Base-by-base conservation (phyloP, 2,113 vertebrate species). In the Trichechus manatus region DNA sequence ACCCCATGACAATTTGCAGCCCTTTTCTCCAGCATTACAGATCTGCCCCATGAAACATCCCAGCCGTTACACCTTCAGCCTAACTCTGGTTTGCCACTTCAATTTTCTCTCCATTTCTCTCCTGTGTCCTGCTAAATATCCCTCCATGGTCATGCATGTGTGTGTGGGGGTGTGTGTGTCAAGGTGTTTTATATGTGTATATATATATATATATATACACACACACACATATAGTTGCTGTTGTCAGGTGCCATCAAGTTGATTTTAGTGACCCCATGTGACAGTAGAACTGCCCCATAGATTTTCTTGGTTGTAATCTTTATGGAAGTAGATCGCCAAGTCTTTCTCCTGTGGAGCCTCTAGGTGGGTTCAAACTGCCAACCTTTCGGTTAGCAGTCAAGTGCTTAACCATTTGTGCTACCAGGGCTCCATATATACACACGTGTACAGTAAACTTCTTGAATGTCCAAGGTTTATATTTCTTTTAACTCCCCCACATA, bases 1-100 rank as follows among this genome's bases (percentile, higher is more conserved):
- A 29, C 3, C n/a, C 44, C 0, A 0, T 1, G 75, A 64, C 25
- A 0, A 27, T 50, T 1, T 6, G 5, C 33, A 19, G 78, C 11
- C 2, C 44, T 36, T 70, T 66, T 56, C 79, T 36, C 36, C 7
- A 2, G 63, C 23, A 0, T 36, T 19, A 3, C 25, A 27, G 59
- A 42, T n/a, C 4, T 31, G 61, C 27, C 47, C 39, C 17, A 3
- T 33, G 39, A 63, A 47, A 29, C 59, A 15, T 22, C 66, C 63
- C 50, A 25, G 47, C 31, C 59, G 0, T 9, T 0, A 11, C 2
- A 0, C 84, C 6, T 25, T 66, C 47, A 13, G 47, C 25, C 50
- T 5, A 33, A 33, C 27, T 4, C 20, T 5, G 27, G 53, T 39
- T 4, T 14, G 77, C 20, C 29, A 9, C 11, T 17, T 20, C 50